Conservation (phyloP, 1,140 invertebrate genomes). For the Macrocentrus cingulum region DNA sequence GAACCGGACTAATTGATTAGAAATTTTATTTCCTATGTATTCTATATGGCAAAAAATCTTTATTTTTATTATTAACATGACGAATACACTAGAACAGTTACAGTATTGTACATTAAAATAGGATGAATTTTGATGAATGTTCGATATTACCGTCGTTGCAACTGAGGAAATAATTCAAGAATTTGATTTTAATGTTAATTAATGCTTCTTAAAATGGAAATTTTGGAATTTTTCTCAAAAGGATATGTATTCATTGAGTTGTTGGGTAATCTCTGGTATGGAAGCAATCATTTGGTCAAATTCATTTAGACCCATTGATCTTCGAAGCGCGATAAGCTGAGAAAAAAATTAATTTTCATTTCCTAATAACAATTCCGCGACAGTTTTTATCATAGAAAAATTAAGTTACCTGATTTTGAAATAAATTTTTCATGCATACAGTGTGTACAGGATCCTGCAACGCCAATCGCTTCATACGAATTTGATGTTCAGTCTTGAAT, state of each 20-base stretch:
- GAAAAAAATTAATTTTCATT: constrained; percentile 43
- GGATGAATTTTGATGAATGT: constrained; percentile 32
- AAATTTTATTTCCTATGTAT: too few relatives aligned
- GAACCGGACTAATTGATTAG: constrained; percentile 10
- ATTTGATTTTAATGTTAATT: constrained; percentile 1
- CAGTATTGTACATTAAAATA: constrained; percentile 53
- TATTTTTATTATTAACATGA: constrained; percentile 45
- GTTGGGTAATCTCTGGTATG: constrained; percentile 67
- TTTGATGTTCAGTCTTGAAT: constrained; percentile 61
- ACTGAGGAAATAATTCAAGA: not conserved
- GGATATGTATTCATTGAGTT: constrained; percentile 66
- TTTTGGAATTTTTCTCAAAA: constrained; percentile 3
- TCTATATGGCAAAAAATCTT: not conserved
- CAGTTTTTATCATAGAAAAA: not conserved
- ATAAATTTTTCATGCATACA: constrained; percentile 68
- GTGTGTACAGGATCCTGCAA: constrained; percentile 71
- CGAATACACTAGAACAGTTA: constrained; percentile 49
- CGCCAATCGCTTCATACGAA: constrained; percentile 64
- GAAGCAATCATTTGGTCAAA: constrained; percentile 73
- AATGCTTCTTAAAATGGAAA: not conserved
- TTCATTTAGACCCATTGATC: constrained; percentile 65
- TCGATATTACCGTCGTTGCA: not conserved
- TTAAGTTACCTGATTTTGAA: constrained; percentile 65
- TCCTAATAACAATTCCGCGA: constrained; percentile 22
- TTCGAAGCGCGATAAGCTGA: constrained; percentile 67